phyloP scores from a whole-genome alignment of 2,797 vertebrate genomes.

The Valencia hispanica region DNA sequence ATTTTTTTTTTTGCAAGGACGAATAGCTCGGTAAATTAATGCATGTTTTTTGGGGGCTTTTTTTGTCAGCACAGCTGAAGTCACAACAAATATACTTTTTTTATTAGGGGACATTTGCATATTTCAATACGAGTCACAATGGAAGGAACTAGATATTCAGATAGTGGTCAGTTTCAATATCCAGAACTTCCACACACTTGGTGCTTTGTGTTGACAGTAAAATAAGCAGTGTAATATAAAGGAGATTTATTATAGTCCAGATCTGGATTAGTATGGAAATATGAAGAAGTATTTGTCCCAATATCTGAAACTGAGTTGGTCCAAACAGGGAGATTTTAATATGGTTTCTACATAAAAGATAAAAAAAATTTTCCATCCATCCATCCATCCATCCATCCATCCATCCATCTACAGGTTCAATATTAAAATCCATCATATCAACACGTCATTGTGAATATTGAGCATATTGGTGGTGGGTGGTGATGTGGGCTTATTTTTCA shows the following conservation, averaged over 20 bases:
- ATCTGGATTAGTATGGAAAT: background rate
- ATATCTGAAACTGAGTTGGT: background rate
- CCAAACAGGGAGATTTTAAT: too few species aligned
- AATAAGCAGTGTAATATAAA: background rate
- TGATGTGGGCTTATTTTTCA: too few species aligned
- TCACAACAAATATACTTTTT: background rate
- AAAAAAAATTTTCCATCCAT: too few species aligned
- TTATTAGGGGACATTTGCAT: slow-evolving; percentile 7
- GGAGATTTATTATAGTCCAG: background rate
- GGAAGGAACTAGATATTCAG: background rate
- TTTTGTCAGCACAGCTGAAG: background rate
- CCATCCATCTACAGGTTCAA: too few species aligned
- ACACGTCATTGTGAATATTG: too few species aligned
- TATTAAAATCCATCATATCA: too few species aligned
- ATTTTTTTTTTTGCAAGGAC: background rate
- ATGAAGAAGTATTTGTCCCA: background rate
- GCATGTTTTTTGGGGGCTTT: background rate
- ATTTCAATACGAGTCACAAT: slow-evolving; percentile 10
- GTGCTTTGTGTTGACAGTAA: background rate
- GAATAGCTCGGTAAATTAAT: background rate
- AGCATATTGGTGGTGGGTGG: too few species aligned
- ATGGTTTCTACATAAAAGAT: background rate
- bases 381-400: background rate
- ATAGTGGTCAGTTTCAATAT: background rate
- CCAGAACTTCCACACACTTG: background rate